Percentiles rank a stretch among this genome's conserved stretches.
Evolutionary conservation across 2,797 vertebrate genomes (phyloP).

Genomic region (Telmatherina bonti): DNA sequence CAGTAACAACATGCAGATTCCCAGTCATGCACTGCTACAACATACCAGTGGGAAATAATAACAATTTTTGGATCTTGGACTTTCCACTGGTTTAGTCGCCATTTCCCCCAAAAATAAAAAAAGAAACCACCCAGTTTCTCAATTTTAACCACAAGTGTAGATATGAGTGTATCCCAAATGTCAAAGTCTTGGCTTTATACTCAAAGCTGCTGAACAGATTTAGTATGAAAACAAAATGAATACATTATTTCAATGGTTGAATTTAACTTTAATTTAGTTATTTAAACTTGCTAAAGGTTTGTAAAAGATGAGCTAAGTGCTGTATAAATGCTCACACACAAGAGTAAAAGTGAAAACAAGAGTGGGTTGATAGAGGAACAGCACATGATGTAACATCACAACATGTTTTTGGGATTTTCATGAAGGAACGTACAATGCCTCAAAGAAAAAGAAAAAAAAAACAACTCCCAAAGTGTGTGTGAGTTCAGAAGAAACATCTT

Average conservation of each 20-base stretch:
- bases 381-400: constrained; percentile 11
- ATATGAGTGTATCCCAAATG: neutral
- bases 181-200: neutral
- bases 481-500: constrained; percentile 24
- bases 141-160: constrained; percentile 10
- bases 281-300: neutral
- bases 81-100: constrained; percentile 55
- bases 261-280: neutral
- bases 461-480: neutral
- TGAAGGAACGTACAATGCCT: neutral
- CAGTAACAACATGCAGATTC: constrained; percentile 40
- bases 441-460: constrained; percentile 7
- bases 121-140: constrained; percentile 15
- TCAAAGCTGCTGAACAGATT: neutral
- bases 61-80: constrained; percentile 49
- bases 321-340: neutral
- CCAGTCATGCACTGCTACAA: constrained; percentile 23
- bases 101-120: neutral
- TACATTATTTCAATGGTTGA: neutral
- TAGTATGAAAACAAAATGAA: neutral
- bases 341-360: constrained; percentile 28
- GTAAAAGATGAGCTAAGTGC: neutral
- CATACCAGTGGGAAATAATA: constrained; percentile 50
- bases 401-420: constrained; percentile 24
- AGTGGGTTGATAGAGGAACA: neutral